Conservation (phyloP, 2,888 invertebrate species). For the Microdon myrmicae region DNA sequence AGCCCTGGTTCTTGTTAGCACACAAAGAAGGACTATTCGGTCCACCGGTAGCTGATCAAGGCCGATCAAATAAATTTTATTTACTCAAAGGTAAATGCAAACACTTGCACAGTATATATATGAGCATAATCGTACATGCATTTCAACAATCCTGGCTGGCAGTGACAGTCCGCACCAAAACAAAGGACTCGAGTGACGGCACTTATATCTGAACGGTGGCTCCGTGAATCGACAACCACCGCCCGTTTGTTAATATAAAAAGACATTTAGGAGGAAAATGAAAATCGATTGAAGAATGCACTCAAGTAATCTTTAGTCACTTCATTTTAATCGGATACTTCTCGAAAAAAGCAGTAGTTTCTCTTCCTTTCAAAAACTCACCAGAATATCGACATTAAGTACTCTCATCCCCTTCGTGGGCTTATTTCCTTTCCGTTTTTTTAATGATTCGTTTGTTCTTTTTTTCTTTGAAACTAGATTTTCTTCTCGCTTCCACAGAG, state of each 20-base stretch:
- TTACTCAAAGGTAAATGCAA: no score
- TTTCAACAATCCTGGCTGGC: constrained; percentile 18
- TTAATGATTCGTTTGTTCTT: neutral
- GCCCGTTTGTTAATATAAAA: constrained; percentile 6
- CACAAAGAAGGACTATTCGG: no score
- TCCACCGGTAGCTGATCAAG: no score
- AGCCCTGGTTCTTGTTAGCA: no score
- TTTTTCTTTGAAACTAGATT: neutral
- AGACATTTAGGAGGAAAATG: neutral
- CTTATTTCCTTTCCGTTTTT: constrained; percentile 1
- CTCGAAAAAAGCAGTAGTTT: constrained; percentile 5
- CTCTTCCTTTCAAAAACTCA: constrained; percentile 29
- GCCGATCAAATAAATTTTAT: no score
- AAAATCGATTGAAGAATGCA: constrained; percentile 36
- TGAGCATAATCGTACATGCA: no score
- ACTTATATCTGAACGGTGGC: constrained; percentile 4
- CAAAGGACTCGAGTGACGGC: constrained; percentile 30
- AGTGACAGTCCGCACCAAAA: constrained; percentile 33
- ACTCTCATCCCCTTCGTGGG: constrained; percentile 3
- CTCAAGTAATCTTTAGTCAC: constrained; percentile 50
- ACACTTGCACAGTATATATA: no score
- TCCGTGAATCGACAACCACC: constrained; percentile 19
- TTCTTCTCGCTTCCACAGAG: neutral
- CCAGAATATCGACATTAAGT: constrained; percentile 5
- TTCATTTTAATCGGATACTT: constrained; percentile 26